These are phyloP conservation scores for Drosophila paranaensis DNA, from an alignment of 2,888 invertebrate genomes.

Conservation along the genomic window DNA sequence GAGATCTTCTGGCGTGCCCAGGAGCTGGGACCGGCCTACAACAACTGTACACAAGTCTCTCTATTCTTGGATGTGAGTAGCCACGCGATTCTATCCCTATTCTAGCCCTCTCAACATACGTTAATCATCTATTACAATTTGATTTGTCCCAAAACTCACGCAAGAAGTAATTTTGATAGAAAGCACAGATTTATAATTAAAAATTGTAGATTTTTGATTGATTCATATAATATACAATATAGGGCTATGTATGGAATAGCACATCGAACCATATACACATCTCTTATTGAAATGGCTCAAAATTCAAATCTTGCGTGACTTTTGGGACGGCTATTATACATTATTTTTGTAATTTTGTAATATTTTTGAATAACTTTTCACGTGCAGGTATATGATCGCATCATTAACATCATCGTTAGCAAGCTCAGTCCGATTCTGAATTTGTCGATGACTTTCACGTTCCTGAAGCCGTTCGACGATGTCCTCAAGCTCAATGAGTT, in stretches of 20 bases:
- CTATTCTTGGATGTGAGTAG: slow-evolving; percentile 2
- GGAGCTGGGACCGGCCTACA: background rate
- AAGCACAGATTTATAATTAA: too few relatives aligned
- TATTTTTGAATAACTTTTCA: background rate
- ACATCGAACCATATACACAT: too few relatives aligned
- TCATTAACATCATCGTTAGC: background rate
- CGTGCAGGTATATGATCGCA: background rate
- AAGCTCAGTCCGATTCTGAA: background rate
- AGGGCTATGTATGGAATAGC: too few relatives aligned
- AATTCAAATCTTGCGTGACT: too few relatives aligned
- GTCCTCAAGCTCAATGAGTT: background rate
- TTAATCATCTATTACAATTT: too few relatives aligned
- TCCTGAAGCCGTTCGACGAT: background rate
- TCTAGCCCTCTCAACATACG: background rate
- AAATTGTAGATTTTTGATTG: too few relatives aligned
- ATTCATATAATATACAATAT: too few relatives aligned
- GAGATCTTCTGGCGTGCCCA: slow-evolving; percentile 1
- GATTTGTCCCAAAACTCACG: too few relatives aligned
- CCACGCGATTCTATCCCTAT: background rate
- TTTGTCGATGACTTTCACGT: background rate
- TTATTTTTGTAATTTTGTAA: too few relatives aligned
- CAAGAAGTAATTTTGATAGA: too few relatives aligned
- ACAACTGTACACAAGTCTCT: background rate
- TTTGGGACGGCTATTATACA: too few relatives aligned
- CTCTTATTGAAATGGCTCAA: too few relatives aligned